Evolutionary conservation across 2,888 invertebrate species (phyloP).

Genomic region (Linnaemya tessellans): DNA sequence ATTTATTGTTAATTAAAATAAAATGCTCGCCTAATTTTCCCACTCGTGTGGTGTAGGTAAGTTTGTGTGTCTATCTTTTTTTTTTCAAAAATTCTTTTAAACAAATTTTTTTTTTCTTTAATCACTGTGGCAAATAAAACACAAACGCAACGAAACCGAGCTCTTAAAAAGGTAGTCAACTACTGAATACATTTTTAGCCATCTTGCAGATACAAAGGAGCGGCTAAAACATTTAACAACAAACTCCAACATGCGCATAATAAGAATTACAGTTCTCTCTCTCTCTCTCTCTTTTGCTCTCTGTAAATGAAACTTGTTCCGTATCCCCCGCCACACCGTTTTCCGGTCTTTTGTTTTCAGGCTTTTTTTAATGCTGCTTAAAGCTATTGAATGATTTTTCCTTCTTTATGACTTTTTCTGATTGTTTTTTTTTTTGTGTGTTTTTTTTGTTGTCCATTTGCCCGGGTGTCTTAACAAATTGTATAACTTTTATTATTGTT

Average conservation of each 20-base stretch:
- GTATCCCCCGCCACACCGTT: not conserved
- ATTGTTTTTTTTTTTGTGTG: constrained; percentile 8
- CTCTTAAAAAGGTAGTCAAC: constrained; percentile 69
- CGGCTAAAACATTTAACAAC: constrained; percentile 47
- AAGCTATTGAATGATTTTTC: constrained; percentile 41
- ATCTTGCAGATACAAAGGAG: constrained; percentile 66
- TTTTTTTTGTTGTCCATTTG: constrained; percentile 27
- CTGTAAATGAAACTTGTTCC: not conserved
- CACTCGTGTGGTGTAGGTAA: not conserved
- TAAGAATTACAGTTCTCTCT: constrained; percentile 35
- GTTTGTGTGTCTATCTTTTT: not conserved
- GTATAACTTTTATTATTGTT: not conserved
- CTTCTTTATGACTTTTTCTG: constrained; percentile 24
- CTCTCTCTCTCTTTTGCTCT: not conserved
- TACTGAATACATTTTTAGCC: constrained; percentile 70
- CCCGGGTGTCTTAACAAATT: constrained; percentile 54
- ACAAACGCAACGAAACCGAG: constrained; percentile 68
- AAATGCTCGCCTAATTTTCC: constrained; percentile 3
- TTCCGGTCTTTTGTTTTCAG: not conserved
- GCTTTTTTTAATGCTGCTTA: constrained; percentile 13
- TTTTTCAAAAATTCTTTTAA: constrained; percentile 31
- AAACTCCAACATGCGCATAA: constrained; percentile 62
- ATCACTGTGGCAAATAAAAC: constrained; percentile 15
- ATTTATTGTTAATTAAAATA: not conserved
- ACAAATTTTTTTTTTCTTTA: constrained; percentile 25